phyloP scores from a whole-genome alignment of 2,113 vertebrate genomes.

The Phrynocephalus versicolor region DNA sequence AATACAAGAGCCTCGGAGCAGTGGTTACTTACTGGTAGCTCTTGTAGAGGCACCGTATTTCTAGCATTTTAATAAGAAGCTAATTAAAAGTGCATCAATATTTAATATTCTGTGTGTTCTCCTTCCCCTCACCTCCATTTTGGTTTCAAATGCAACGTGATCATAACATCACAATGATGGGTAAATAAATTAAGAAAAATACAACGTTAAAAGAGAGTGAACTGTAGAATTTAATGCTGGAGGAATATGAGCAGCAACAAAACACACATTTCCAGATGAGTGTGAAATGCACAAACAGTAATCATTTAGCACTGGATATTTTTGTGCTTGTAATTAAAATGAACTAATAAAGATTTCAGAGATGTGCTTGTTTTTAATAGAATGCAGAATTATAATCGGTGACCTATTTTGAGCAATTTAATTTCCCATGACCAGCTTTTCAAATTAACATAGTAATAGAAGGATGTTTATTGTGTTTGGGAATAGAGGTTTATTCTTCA shows the following conservation, averaged over 20 bases:
- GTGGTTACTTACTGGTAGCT: constrained; percentile 1
- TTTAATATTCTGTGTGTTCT: constrained; percentile 17
- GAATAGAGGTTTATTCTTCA: constrained; percentile 65
- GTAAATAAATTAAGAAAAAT: constrained; percentile 23
- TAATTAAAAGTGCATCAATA: constrained; percentile 36
- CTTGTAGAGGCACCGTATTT: background rate
- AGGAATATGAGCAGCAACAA: constrained; percentile 34
- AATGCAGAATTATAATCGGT: constrained; percentile 77
- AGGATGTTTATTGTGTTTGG: constrained; percentile 64
- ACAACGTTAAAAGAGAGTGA: constrained; percentile 52
- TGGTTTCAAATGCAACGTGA: constrained; percentile 19
- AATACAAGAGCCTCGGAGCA: background rate
- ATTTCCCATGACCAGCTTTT: constrained; percentile 83
- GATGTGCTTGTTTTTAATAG: constrained; percentile 72
- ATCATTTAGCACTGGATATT: constrained; percentile 60
- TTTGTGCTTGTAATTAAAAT: constrained; percentile 73
- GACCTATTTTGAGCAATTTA: constrained; percentile 82
- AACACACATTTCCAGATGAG: constrained; percentile 20
- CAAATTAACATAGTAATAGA: constrained; percentile 74
- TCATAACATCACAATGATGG: constrained; percentile 28
- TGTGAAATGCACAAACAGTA: constrained; percentile 54
- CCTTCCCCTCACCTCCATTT: constrained; percentile 41
- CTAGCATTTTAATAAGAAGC: constrained; percentile 31
- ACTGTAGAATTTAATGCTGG: constrained; percentile 25
- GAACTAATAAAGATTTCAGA: constrained; percentile 76